Evolutionary conservation across 1,140 invertebrate genomes (phyloP), one percentile per base, ranked within the genome.

Genomic region (Luehdorfia chinensis): DNA sequence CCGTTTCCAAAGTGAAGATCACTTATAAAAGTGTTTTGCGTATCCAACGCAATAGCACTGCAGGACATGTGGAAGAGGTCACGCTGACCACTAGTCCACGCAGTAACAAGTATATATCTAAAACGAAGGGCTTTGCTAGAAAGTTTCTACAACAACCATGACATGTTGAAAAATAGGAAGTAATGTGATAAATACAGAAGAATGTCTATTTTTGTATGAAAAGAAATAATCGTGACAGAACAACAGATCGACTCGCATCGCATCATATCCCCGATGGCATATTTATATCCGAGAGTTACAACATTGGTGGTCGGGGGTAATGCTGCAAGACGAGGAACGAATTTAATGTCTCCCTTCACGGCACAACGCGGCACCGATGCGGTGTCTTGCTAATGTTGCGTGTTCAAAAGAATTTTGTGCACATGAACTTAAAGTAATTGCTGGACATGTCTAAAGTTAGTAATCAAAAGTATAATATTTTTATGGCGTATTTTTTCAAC

Each of bases 261-360:
- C 21, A 2, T 41, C 36, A 39, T 36, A 36, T 39, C 12, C 19
- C 21, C 12, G 23, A 41, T 41, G 36, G 21, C 36, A 41, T 41
- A 41, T 41, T 41, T 41, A 41, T 41, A 41, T 8, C 36, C 21
- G 21, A 15, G 33, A n/a, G 41, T 52, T 47, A 31, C 45, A 47
- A 47, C 18, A 48, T 48, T 52, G 52, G 46, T 58, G 52, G 50
- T 32, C 41, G 41, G 28, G 47, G 45, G 50, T 62, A 66, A 66
- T 66, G 63, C 59, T 54, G 55, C 50, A 49, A 48, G 47, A 54
- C 59, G 55, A 55, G 47, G 41, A 63, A 59, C 48, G 63, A 58
- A 56, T 65, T 52, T 58, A 58, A 47, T 49, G 47, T 61, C 55
- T 36, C 62, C 52, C 32, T 28, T 25, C 37, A 30, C 36, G 39